Percentiles rank a stretch among this genome's conserved stretches.
phyloP scores from a whole-genome alignment of 2,797 vertebrate genomes.

The Gallinago solitaria region DNA sequence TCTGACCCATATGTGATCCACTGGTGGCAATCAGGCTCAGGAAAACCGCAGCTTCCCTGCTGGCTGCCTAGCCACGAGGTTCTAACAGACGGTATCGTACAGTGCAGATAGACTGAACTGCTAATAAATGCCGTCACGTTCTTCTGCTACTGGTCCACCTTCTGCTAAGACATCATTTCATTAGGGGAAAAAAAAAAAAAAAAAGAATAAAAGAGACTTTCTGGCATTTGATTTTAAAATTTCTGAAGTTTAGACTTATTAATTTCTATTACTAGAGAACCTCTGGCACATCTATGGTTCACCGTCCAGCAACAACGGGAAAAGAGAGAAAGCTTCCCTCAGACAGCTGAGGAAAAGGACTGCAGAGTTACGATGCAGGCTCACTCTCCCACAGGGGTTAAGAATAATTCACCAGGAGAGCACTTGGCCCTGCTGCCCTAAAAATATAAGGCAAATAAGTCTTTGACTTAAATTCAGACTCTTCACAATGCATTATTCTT shows the following conservation, averaged over 20 bases:
- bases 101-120: background rate
- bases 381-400: background rate
- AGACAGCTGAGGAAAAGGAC: background rate
- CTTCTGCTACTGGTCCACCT: background rate
- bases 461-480: background rate
- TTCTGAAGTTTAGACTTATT: background rate
- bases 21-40: background rate
- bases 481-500: background rate
- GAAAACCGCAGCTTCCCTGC: background rate
- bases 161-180: background rate
- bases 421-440: background rate
- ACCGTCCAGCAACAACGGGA: background rate
- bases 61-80: background rate
- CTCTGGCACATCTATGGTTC: background rate
- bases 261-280: background rate
- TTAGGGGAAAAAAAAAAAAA: accelerated
- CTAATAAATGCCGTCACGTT: background rate
- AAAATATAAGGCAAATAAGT: background rate
- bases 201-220: background rate
- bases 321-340: too few species aligned
- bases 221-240: background rate
- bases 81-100: background rate
- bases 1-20: background rate
- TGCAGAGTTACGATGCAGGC: background rate
- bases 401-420: slow-evolving; percentile 26